A percentile compares a stretch with the other conserved stretches of the same genome.
Conservation (phyloP, 2,797 vertebrate genomes). For the Loris lydekkerianus region DNA sequence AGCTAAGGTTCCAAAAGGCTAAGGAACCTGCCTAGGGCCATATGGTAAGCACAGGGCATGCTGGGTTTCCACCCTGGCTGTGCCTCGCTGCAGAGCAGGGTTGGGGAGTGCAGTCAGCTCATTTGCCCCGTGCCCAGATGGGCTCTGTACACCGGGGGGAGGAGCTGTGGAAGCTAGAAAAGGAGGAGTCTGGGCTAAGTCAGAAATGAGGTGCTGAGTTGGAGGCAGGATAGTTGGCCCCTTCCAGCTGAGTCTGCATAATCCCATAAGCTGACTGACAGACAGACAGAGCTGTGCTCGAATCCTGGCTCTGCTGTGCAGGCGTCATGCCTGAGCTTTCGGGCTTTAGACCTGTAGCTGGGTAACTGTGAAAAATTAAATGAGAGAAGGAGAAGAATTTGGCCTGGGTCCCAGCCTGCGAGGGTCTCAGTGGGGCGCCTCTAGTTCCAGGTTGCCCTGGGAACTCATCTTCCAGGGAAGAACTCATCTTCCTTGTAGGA, state of each 20-base stretch:
- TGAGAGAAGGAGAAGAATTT: not conserved
- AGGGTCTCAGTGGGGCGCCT: rapidly evolving
- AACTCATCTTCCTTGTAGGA: not conserved
- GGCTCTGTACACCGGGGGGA: not conserved
- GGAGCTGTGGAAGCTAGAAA: not conserved
- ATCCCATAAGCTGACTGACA: not conserved
- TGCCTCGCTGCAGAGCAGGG: not conserved
- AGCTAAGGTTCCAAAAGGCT: not conserved
- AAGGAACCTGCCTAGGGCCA: not conserved
- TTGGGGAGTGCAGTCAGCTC: not conserved
- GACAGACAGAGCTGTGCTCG: too few relatives aligned
- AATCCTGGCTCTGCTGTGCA: not conserved
- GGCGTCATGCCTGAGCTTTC: too few relatives aligned
- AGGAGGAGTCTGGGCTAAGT: too few relatives aligned
- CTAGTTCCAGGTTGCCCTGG: not conserved
- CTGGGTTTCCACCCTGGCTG: not conserved
- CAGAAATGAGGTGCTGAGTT: too few relatives aligned
- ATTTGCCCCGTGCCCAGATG: not conserved
- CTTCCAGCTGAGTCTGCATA: not conserved
- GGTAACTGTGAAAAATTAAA: too few relatives aligned
- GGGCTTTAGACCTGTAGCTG: not conserved
- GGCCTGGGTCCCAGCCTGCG: not conserved
- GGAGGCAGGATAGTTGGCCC: too few relatives aligned
- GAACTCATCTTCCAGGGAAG: not conserved
- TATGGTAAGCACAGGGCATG: not conserved